Evolutionary conservation across 2,888 invertebrate genomes (phyloP), one percentile per base, ranked within the genome.

Genomic region (Mythimna vitellina): DNA sequence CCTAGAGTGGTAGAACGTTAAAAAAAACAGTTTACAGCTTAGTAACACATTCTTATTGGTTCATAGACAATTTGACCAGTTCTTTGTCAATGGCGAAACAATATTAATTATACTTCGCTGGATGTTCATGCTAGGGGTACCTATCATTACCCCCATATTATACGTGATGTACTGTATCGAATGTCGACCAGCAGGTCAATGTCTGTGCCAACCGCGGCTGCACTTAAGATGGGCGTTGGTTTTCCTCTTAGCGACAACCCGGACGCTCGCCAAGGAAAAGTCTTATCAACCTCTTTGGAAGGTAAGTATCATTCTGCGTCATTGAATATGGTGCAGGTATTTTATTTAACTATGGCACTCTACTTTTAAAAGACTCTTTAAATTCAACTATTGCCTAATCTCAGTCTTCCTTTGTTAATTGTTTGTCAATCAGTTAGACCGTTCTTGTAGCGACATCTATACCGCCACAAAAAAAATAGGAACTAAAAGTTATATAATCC

Each of bases 151-250:
- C 49, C 42, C 42, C 42, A 75, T 74, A 72, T 77, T 80, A 80
- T 76, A 75, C 81, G 79, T 88, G 82, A 87, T 89, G 84, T 89
- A 90, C 88, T 91, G 88, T 92, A 91, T 90, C 86, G 90, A 90
- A 91, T 85, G 86, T 92, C 90, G 93, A 92, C 92, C 91, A 92
- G 90, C 93, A 96, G 98, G 93, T 97, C 97, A 89, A 98, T 98
- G 89, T 97, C 98, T 81, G 97, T 97, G 74, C 98, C 98, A 70
- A 98, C 98, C 66, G 98, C 98, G 82, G 98, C 98, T 65, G 98
- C 98, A 72, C 96, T 98, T 83, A 98, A 98, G 97, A 98, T 98
- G 98, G 98, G 98, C 83, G 98, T 98, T 83, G 98, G 98, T 80
- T 98, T 98, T 96, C 98, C 98, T 83, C 96, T 98, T 89, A 97